These are phyloP conservation scores for Epinotia brunnichana DNA, from an alignment of 2,888 invertebrate species.

Conservation along the genomic window DNA sequence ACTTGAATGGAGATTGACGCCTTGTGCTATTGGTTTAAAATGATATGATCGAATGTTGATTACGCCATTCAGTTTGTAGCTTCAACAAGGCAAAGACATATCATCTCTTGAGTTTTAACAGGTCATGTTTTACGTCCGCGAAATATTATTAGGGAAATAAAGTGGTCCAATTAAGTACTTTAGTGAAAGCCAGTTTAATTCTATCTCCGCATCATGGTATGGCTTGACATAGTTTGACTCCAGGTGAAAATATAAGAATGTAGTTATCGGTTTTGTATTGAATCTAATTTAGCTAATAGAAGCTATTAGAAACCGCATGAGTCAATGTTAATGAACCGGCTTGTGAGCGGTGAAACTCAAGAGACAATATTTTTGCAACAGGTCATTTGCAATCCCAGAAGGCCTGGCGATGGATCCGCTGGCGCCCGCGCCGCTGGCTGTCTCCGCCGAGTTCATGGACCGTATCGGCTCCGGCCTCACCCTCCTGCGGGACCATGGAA, in stretches of 20 bases:
- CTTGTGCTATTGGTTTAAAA: constrained; percentile 20
- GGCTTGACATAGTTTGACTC: constrained; percentile 10
- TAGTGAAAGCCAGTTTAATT: constrained; percentile 3
- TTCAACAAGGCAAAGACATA: background rate
- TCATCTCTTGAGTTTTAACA: background rate
- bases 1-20: constrained; percentile 15
- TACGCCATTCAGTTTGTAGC: constrained; percentile 16
- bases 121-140: background rate
- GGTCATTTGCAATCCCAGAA: constrained; percentile 79
- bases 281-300: background rate
- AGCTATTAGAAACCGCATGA: constrained; percentile 32
- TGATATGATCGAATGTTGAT: constrained; percentile 18
- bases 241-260: background rate
- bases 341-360: constrained; percentile 30
- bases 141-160: background rate
- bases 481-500: constrained; percentile 75
- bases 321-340: constrained; percentile 17
- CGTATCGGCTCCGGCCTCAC: constrained; percentile 76
- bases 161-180: background rate
- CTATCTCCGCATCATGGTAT: background rate
- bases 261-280: background rate
- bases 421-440: constrained; percentile 75
- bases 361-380: constrained; percentile 48
- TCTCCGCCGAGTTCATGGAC: constrained; percentile 77
- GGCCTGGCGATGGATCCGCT: constrained; percentile 79